Percentiles rank a stretch among this genome's conserved stretches.
These are phyloP conservation scores for Ornithoptera priamus DNA, from an alignment of 2,888 invertebrate genomes.

Conservation along the genomic window DNA sequence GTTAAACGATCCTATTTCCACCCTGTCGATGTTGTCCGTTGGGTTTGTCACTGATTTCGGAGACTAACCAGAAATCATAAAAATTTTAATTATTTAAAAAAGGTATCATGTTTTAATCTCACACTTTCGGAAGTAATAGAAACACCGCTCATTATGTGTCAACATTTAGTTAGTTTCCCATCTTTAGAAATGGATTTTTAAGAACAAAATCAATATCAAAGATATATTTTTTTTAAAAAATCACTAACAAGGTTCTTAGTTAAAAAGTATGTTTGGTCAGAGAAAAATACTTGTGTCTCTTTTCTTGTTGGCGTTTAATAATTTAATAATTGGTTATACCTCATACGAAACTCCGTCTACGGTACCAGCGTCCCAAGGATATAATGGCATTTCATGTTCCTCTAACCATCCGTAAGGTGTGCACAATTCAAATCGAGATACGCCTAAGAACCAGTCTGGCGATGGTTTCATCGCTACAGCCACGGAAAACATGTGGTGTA, in stretches of 20 bases:
- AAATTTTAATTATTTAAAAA: background rate
- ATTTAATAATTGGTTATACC: conserved; percentile 39
- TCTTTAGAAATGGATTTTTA: no score
- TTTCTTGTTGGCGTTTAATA: no score
- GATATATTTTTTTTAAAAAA: no score
- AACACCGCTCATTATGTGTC: no score
- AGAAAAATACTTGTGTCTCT: no score
- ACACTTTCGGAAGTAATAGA: no score
- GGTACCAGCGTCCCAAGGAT: conserved; percentile 71
- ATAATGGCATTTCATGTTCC: conserved; percentile 51
- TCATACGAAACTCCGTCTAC: conserved; percentile 69
- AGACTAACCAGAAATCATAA: conserved; percentile 46
- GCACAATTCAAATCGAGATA: conserved; percentile 64
- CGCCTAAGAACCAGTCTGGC: conserved; percentile 73
- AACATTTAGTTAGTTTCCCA: no score
- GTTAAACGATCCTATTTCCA: conserved; percentile 69
- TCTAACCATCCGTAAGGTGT: conserved; percentile 56
- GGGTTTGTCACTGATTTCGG: conserved; percentile 53
- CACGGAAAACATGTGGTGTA: conserved; percentile 66
- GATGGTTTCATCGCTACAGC: conserved; percentile 67
- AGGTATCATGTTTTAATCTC: no score
- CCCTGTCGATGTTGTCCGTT: conserved; percentile 55
- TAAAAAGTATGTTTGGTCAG: no score
- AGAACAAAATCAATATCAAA: no score
- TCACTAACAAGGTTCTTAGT: background rate